phyloP scores from a whole-genome alignment of 64 coral and sea anemone species.

The Pocillopora verrucosa region DNA sequence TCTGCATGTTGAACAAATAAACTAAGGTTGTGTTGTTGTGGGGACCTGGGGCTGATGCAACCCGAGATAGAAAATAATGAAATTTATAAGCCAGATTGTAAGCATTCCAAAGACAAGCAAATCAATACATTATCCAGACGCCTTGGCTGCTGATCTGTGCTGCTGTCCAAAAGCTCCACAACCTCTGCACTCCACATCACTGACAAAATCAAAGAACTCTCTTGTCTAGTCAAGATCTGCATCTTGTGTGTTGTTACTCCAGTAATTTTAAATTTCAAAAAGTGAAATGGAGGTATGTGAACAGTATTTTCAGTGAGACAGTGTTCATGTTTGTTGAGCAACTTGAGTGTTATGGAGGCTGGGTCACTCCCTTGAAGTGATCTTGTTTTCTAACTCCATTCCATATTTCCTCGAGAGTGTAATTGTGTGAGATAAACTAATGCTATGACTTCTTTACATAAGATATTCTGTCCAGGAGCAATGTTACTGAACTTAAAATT shows the following conservation, averaged over 20 bases:
- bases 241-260: not conserved
- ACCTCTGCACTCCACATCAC: slow-evolving; percentile 2
- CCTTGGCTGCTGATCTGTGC: slow-evolving; percentile 25
- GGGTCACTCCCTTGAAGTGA: slow-evolving; percentile 39
- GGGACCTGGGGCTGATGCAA: slow-evolving; percentile 23
- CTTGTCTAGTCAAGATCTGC: not conserved
- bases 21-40: not conserved
- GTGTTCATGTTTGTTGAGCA: not conserved
- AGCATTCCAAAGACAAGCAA: slow-evolving; percentile 30
- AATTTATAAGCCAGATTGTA: slow-evolving; percentile 13
- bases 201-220: not conserved
- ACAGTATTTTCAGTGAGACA: not conserved
- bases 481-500: not conserved
- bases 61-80: slow-evolving; percentile 34
- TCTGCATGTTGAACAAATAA: slow-evolving; percentile 9
- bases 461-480: not conserved
- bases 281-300: slow-evolving; percentile 14
- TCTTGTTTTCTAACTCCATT: slow-evolving; percentile 17
- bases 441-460: not conserved
- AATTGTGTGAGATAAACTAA: not conserved
- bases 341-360: not conserved
- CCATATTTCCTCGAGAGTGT: not conserved
- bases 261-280: not conserved
- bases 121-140: slow-evolving; percentile 22
- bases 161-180: slow-evolving; percentile 1